Evolutionary conservation across 2,797 vertebrate species (phyloP).

Genomic region (Cichlasoma orientale): DNA sequence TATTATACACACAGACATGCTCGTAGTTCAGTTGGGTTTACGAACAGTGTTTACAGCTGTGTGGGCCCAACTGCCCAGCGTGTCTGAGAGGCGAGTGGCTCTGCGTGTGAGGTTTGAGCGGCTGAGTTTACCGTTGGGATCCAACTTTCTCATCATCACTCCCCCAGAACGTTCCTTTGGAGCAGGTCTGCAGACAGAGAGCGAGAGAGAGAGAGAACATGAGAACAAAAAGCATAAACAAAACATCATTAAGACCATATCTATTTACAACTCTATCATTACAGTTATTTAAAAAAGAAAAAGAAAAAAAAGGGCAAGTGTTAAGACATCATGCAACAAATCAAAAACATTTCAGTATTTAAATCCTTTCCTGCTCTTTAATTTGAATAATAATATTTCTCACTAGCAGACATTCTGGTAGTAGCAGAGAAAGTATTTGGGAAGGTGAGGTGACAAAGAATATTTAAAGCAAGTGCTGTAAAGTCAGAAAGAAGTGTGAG

Average conservation of each 20-base stretch:
- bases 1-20: conserved; percentile 26
- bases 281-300: neutral
- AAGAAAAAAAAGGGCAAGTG: neutral
- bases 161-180: conserved; percentile 51
- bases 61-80: conserved; percentile 75
- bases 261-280: neutral
- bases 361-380: neutral
- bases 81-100: conserved; percentile 67
- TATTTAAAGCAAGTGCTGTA: neutral
- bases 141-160: conserved; percentile 70
- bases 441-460: neutral
- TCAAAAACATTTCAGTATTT: neutral
- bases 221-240: neutral
- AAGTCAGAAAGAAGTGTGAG: conserved; percentile 18
- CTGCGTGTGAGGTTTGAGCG: conserved; percentile 71
- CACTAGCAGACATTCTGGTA: neutral
- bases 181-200: conserved; percentile 49
- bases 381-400: neutral
- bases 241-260: neutral
- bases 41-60: conserved; percentile 66
- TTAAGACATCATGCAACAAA: neutral
- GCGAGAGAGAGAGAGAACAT: neutral
- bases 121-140: conserved; percentile 72
- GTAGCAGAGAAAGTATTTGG: neutral
- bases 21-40: conserved; percentile 66